Evolutionary conservation across 2,113 vertebrate species (phyloP).

Genomic region (Tapirus terrestris): DNA sequence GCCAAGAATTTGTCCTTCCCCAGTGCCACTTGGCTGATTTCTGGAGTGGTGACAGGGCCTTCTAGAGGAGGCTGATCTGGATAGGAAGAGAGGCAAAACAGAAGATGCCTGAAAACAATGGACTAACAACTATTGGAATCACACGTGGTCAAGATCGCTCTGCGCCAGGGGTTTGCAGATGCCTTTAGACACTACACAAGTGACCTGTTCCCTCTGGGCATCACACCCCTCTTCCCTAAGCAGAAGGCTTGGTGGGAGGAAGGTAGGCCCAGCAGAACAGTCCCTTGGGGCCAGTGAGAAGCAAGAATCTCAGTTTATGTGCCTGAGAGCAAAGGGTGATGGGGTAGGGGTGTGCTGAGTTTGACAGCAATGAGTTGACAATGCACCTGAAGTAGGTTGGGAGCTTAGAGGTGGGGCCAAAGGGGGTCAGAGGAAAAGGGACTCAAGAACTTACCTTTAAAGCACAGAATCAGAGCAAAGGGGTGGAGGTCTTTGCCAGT

Average conservation of each 20-base stretch:
- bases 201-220: background rate
- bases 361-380: background rate
- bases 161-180: background rate
- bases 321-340: background rate
- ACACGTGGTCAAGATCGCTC: background rate
- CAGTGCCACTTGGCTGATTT: background rate
- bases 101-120: background rate
- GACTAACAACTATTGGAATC: background rate
- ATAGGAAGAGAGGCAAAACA: background rate
- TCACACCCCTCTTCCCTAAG: no score
- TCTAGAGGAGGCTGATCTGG: background rate
- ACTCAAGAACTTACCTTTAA: background rate
- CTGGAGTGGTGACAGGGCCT: background rate
- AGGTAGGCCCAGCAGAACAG: background rate
- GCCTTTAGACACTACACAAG: no score
- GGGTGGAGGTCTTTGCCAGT: background rate
- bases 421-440: background rate
- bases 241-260: background rate
- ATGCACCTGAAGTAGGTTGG: background rate
- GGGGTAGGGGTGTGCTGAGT: background rate
- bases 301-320: background rate
- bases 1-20: background rate
- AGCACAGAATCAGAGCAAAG: background rate
- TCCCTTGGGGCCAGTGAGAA: background rate
- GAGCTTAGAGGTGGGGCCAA: background rate